Conservation (phyloP, 2,888 invertebrate genomes). For the Gnatocerus cornutus region DNA sequence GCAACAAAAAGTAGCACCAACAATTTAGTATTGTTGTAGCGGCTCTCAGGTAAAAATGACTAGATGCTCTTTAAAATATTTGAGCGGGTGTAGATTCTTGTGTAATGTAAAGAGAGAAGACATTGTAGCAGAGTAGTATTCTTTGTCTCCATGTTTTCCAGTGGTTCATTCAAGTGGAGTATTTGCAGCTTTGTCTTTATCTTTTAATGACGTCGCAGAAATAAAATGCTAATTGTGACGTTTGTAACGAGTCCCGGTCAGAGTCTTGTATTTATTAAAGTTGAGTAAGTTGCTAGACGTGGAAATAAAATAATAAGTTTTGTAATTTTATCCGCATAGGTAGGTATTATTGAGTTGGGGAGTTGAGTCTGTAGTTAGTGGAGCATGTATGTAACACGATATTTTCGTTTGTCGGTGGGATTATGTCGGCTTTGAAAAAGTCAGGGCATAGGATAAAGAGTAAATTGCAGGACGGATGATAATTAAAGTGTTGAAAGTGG, state of each 20-base stretch:
- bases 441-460: constrained; percentile 17
- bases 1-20: neutral
- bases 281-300: neutral
- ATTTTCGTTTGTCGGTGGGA: constrained; percentile 26
- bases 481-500: constrained; percentile 48
- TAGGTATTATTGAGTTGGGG: constrained; percentile 27
- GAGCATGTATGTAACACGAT: constrained; percentile 24
- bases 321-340: constrained; percentile 13
- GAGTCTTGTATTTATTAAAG: neutral
- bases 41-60: constrained; percentile 4
- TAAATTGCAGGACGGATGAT: constrained; percentile 36
- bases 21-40: neutral
- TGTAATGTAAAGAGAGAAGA: constrained; percentile 15
- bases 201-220: constrained; percentile 20
- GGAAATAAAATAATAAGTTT: constrained; percentile 7
- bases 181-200: constrained; percentile 24
- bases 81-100: constrained; percentile 16
- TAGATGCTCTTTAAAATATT: constrained; percentile 22
- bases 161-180: constrained; percentile 22
- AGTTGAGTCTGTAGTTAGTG: constrained; percentile 26
- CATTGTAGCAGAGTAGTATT: constrained; percentile 22
- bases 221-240: constrained; percentile 30
- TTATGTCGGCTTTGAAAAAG: constrained; percentile 31
- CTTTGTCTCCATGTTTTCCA: constrained; percentile 22
- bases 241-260: constrained; percentile 12